phyloP scores from a whole-genome alignment of 2,113 vertebrate species.

The Scomber colias region DNA sequence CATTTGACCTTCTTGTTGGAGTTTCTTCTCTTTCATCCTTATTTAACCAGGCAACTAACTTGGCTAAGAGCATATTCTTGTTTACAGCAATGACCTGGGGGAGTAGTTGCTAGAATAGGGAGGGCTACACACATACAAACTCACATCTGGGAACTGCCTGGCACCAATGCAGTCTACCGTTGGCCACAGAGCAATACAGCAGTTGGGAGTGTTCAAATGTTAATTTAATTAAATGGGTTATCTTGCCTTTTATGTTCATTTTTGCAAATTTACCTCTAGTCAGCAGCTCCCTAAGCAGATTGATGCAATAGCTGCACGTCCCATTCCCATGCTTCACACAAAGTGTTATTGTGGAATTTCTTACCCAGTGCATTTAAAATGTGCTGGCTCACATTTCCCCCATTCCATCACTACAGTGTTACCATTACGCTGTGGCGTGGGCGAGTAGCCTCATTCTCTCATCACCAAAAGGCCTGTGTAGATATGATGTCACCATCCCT shows the following conservation, averaged over 20 bases:
- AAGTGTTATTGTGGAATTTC: conserved; percentile 23
- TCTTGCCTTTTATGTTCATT: conserved; percentile 14
- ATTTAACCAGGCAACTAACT: conserved; percentile 47
- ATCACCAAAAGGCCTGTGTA: conserved; percentile 2
- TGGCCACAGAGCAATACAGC: conserved; percentile 22
- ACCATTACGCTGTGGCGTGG: neutral
- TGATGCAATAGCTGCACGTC: neutral
- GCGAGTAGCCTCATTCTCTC: neutral
- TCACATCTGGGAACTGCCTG: conserved; percentile 43
- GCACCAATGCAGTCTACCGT: conserved; percentile 12
- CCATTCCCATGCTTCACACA: conserved; percentile 10
- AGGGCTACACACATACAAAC: conserved; percentile 49
- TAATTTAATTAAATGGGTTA: conserved; percentile 21
- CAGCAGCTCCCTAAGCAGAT: conserved; percentile 33
- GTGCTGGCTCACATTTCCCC: conserved; percentile 8
- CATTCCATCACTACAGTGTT: conserved; percentile 9
- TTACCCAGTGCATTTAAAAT: neutral
- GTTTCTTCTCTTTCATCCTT: conserved; percentile 56
- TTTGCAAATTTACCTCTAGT: conserved; percentile 20
- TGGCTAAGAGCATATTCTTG: conserved; percentile 73
- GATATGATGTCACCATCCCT: neutral
- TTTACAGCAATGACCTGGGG: conserved; percentile 65
- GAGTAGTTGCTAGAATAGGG: conserved; percentile 44
- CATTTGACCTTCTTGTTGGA: conserved; percentile 38
- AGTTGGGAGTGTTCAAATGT: conserved; percentile 20